Evolutionary conservation across 2,797 vertebrate species (phyloP), one percentile per base, ranked within the genome.

Genomic region (Chelidonichthys spinosus): DNA sequence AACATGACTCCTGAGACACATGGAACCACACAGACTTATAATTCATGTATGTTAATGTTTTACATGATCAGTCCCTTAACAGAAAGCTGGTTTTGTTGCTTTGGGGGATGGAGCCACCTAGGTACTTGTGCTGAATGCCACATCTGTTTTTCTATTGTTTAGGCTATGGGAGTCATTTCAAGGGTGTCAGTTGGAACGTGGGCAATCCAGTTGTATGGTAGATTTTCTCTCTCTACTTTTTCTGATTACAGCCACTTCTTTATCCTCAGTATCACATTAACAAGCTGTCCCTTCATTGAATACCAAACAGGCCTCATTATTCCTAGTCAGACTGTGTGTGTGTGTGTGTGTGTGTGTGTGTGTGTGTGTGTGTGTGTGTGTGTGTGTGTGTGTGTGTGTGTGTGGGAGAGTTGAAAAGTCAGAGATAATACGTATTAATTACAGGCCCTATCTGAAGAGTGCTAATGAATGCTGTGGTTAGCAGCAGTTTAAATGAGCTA

Each of bases 341-440:
- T 8, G 53, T 36, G 37, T 65, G 60, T 35, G 47, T 58, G 13
- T 33, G 46, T 64, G 76, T 70, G 39, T 40, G 40, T 9, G 39
- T 9, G 39, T 40, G 40, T 37, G 33, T 52, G 59, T 37, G 46
- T 32, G 69, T 43, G 63, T 33, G 39, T 56, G 66, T 53, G 52
- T 37, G 61, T 49, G 61, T 39, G 62, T 56, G 72, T 63, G 69
- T 55, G 72, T 52, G 69, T 35, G 79, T 58, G 64, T 39, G 56
- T 25, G 46, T 55, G 76, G 39, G 85, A 67, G 78, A 63, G 85
- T 71, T 76, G 74, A 87, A 84, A 90, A 89, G 88, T 85, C 84
- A 73, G 84, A 89, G 89, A 92, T 91, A 91, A 91, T 91, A 78
- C 64, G 66, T 93, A 93, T 94, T 94, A 93, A 94, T 94, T 93